Evolutionary conservation across 2,113 vertebrate genomes (phyloP).

Genomic region (Bostrychus sinensis): DNA sequence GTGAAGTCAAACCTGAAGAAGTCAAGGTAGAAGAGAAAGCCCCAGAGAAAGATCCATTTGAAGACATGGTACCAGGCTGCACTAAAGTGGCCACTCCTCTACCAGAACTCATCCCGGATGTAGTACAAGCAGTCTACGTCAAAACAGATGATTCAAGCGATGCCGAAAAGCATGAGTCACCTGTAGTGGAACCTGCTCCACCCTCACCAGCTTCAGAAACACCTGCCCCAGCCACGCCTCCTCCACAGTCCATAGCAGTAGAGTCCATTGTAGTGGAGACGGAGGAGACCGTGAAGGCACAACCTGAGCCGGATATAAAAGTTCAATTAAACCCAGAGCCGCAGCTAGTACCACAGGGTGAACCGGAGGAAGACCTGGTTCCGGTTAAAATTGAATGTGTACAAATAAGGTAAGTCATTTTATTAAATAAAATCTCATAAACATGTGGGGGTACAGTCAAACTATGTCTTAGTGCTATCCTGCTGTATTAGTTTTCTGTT

Average conservation of each 20-base stretch:
- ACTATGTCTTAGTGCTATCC: no score
- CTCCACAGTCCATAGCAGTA: background rate
- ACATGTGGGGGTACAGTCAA: no score
- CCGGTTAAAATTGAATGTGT: no score
- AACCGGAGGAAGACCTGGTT: background rate
- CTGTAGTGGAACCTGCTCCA: constrained; percentile 15
- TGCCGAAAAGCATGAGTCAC: background rate
- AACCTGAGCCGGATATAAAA: background rate
- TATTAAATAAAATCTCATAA: no score
- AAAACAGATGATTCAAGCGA: constrained; percentile 4
- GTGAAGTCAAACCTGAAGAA: constrained; percentile 17
- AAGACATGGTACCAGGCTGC: constrained; percentile 29
- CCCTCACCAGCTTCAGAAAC: background rate
- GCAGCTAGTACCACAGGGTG: background rate
- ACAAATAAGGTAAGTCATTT: background rate
- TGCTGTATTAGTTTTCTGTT: no score
- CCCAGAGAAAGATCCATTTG: constrained; percentile 19
- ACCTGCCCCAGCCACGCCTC: background rate
- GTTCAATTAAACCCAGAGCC: background rate
- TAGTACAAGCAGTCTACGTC: constrained; percentile 1
- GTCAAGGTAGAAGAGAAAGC: constrained; percentile 26
- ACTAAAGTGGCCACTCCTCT: constrained; percentile 53
- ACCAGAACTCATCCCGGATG: constrained; percentile 27
- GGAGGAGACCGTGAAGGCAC: constrained; percentile 14
- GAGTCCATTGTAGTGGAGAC: constrained; percentile 1